Conservation (phyloP, 2,888 invertebrate genomes). For the Parnassius smintheus region DNA sequence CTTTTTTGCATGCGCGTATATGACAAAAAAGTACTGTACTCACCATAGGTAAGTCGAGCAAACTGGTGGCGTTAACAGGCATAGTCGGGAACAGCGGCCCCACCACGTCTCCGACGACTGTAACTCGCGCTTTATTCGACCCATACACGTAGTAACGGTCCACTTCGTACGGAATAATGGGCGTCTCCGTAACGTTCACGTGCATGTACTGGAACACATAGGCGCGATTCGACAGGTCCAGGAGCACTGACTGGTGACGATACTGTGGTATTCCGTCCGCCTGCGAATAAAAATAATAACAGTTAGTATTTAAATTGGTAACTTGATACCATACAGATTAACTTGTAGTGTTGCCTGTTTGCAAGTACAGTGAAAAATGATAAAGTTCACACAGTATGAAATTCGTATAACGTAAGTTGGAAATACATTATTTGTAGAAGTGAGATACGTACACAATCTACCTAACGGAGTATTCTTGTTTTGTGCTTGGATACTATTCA, state of each 20-base stretch:
- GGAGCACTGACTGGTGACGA: slow-evolving; percentile 94
- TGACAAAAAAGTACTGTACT: slow-evolving; percentile 27
- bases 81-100: slow-evolving; percentile 96
- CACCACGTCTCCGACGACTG: slow-evolving; percentile 94
- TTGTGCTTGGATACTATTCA: too few species aligned
- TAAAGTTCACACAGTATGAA: too few species aligned
- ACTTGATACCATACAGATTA: too few species aligned
- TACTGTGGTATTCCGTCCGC: slow-evolving; percentile 95
- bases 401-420: too few species aligned
- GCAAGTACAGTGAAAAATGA: too few species aligned
- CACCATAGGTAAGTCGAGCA: slow-evolving; percentile 90
- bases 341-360: too few species aligned
- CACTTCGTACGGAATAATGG: slow-evolving; percentile 93
- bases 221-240: slow-evolving; percentile 95
- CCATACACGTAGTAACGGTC: slow-evolving; percentile 95
- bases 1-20: too few species aligned
- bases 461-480: too few species aligned
- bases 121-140: slow-evolving; percentile 91
- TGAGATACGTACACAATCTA: too few species aligned
- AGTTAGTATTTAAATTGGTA: too few species aligned
- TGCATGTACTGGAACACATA: slow-evolving; percentile 97
- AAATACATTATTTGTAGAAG: too few species aligned
- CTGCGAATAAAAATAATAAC: slow-evolving; percentile 47
- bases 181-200: slow-evolving; percentile 96
- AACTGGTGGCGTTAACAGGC: slow-evolving; percentile 93